Base-by-base conservation (phyloP, 2,797 vertebrate genomes). In the Trematocara caparti region DNA sequence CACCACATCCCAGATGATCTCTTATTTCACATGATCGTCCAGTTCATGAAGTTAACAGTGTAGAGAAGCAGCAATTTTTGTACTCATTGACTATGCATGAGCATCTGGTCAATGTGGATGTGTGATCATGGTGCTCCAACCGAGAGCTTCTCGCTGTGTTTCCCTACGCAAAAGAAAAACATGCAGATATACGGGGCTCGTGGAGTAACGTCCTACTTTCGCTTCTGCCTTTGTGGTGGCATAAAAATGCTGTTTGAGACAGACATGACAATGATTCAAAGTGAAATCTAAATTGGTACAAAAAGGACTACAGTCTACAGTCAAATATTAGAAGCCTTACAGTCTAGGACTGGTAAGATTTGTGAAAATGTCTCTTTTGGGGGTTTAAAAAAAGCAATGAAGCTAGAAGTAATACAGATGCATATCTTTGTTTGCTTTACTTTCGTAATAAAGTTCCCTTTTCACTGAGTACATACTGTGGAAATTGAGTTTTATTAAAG, bases 71-170 rank as follows among this genome's bases (percentile, higher is more conserved):
- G 73, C 72, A 17, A 6, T 85, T 82, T 90, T 77, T 75, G 24
- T 78, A 38, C 90, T 94, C 92, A 94, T 95, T 93, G 92, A 94
- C 91, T 95, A 95, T 94, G 91, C 86, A 95, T 95, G 94, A 94
- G 94, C 93, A 95, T 94, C 93, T 95, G 93, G 91, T 89, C 88
- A 75, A 73, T 87, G 86, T 87, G 86, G 86, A 91, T 84, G 89
- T 92, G 91, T 78, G 83, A 90, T 89, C 34, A 34, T 79, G 47
- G 79, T 19, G 80, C 81, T 76, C 62, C 79, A 81, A 79, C 82
- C 17, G n/a, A 81, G 83, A 89, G 77, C n/a, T 5, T 59, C 79
- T 82, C 47, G 6, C 76, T 85, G 80, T 84, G 84, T 85, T 75
- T 85, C 80, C 71, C 74, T 15, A 2, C 24, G 82, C 87, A 83